Base-by-base conservation (phyloP, 2,888 invertebrate species). In the Sepioteuthis lessoniana region DNA sequence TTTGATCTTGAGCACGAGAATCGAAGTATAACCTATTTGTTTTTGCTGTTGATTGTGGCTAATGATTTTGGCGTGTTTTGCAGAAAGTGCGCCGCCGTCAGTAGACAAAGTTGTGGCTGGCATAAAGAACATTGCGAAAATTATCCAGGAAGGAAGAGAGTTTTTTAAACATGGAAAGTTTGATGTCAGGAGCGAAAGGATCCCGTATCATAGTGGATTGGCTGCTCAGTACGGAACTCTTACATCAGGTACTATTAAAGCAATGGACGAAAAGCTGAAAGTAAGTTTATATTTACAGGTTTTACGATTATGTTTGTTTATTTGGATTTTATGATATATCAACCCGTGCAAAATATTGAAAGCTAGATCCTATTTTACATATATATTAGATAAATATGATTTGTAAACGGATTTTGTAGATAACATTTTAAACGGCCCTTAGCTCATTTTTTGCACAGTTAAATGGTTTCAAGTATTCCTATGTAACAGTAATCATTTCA, bases 201-300 rank as follows among this genome's bases (percentile, higher is more conserved):
- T 92, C 0, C 92, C 92, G 4, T 92, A 92, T 28, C 92, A 92
- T 25, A 92, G 31, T 92, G 42, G 46, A 28, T 47, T 92, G 19
- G 92, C 92, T 10, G 92, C 92, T 92, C 92, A 92, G 10, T 92
- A 92, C 28, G 92, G 92, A 28, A 46, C 10, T 19, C n/a, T 92
- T 2, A 47, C 92, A 42, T 92, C 92, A 16, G 47, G 28, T 2
- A n/a, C 92, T 4, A n/a, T 92, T n/a, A 92, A 92, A 92, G n/a
- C 28, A 38, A 92, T 92, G 31, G 92, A 92, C 46, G 28, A 28
- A 19, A 42, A 92, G 47, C 46, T 92, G 47, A 92, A 92, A 47
- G 92, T 92, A 47, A 92, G 37, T 38, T 91, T 91, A 4, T 55
- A 7, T 55, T 55, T 25, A 55, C 55, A 4, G 4, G 5, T 55